These are phyloP conservation scores for Sebastes alutus DNA, from an alignment of 2,797 vertebrate genomes.

Conservation along the genomic window DNA sequence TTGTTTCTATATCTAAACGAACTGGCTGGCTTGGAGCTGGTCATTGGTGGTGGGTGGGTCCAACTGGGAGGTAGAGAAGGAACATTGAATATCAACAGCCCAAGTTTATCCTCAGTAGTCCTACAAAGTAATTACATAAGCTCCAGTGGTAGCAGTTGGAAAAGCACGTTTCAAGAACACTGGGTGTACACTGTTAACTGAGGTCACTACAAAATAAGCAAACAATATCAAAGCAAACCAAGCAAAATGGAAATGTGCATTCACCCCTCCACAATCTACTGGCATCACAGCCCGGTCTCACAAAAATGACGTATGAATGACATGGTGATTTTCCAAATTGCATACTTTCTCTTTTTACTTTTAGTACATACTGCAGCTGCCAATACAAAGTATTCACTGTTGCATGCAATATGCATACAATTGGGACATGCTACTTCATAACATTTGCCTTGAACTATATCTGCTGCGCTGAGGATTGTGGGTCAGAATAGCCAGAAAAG, in stretches of 20 bases:
- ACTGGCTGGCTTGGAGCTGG: background rate
- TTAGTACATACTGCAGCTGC: too few species aligned
- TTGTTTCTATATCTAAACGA: background rate
- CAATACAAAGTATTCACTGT: too few species aligned
- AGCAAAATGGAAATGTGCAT: background rate
- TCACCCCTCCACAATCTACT: background rate
- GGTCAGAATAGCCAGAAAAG: too few species aligned
- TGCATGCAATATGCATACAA: too few species aligned
- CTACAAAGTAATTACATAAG: background rate
- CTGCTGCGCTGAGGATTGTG: too few species aligned
- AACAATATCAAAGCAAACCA: background rate
- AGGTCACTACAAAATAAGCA: background rate
- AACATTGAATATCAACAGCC: background rate
- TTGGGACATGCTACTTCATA: too few species aligned
- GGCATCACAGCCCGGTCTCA: too few species aligned
- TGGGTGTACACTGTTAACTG: background rate
- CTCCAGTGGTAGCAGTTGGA: background rate
- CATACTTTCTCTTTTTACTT: too few species aligned
- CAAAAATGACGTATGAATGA: background rate
- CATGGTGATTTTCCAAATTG: background rate
- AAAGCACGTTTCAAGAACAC: background rate
- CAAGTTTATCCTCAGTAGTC: background rate
- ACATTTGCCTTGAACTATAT: too few species aligned
- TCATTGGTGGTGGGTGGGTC: background rate
- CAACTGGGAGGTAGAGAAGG: background rate